phyloP scores from a whole-genome alignment of 2,797 vertebrate genomes.

The Rhincodon typus region DNA sequence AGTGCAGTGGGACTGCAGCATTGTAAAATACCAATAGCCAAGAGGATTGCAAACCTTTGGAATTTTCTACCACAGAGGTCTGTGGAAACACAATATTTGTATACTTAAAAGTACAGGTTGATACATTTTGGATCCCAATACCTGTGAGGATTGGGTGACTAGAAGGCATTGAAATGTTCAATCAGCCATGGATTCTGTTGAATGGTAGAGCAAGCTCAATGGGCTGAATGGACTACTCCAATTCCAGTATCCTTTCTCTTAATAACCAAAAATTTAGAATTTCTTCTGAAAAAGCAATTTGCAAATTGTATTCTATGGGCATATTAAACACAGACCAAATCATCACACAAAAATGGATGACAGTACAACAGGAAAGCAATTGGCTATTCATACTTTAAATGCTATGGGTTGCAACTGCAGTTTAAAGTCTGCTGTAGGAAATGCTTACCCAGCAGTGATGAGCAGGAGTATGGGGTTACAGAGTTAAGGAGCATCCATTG shows the following conservation, averaged over 20 bases:
- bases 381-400: neutral
- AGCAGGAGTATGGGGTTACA: slow-evolving; percentile 44
- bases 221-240: no score
- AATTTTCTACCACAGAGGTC: no score
- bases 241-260: no score
- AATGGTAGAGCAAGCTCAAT: no score
- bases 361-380: neutral
- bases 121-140: no score
- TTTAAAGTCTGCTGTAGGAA: neutral
- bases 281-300: neutral
- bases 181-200: no score
- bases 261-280: neutral
- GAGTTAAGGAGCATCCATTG: neutral
- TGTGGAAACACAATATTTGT: no score
- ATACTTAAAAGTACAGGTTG: no score
- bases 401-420: neutral
- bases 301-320: neutral
- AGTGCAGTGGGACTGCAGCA: neutral
- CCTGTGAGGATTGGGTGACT: no score
- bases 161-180: no score
- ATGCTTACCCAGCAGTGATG: slow-evolving; percentile 62
- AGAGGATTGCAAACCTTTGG: no score
- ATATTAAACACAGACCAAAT: neutral
- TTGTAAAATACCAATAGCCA: neutral
- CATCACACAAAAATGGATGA: neutral